These are phyloP conservation scores for Cyprinodon variegatus DNA, from an alignment of 2,113 vertebrate species.

Conservation along the genomic window DNA sequence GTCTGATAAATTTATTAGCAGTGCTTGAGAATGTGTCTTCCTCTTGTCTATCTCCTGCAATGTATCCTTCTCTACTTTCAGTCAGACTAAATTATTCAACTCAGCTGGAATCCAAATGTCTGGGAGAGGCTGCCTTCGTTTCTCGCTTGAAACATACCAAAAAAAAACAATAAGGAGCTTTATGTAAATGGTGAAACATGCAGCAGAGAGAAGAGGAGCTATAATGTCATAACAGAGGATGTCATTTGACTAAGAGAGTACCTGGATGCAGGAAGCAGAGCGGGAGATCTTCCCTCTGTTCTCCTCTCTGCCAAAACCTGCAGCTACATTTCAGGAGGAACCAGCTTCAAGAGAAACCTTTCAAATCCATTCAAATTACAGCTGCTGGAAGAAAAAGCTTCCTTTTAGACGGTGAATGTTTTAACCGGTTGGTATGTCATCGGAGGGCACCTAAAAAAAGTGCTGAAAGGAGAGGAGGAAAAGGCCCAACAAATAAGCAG, in stretches of 20 bases:
- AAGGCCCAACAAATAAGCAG: constrained; percentile 69
- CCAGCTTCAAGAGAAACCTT: constrained; percentile 41
- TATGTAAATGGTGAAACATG: constrained; percentile 15
- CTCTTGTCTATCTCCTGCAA: constrained; percentile 7
- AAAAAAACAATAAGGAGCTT: constrained; percentile 15
- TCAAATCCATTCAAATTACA: constrained; percentile 63
- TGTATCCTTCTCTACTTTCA: constrained; percentile 16
- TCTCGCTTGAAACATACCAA: constrained; percentile 30
- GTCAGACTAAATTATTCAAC: constrained; percentile 38
- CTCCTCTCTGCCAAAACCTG: constrained; percentile 36
- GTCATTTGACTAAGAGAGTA: constrained; percentile 15
- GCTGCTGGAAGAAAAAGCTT: constrained; percentile 54
- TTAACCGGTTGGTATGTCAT: constrained; percentile 54
- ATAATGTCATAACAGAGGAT: constrained; percentile 14
- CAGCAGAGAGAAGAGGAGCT: background rate
- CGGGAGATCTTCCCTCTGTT: constrained; percentile 37
- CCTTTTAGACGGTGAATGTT: constrained; percentile 37
- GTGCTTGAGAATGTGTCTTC: constrained; percentile 6
- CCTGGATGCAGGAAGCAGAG: background rate
- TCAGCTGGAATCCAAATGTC: constrained; percentile 24
- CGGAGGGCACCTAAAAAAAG: constrained; percentile 64
- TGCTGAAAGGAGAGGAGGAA: constrained; percentile 49
- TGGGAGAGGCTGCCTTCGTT: constrained; percentile 16
- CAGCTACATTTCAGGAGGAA: constrained; percentile 60
- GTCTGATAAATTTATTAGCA: constrained; percentile 46